Evolutionary conservation across 2,888 invertebrate genomes (phyloP).

Genomic region (Amphipoea lucens): DNA sequence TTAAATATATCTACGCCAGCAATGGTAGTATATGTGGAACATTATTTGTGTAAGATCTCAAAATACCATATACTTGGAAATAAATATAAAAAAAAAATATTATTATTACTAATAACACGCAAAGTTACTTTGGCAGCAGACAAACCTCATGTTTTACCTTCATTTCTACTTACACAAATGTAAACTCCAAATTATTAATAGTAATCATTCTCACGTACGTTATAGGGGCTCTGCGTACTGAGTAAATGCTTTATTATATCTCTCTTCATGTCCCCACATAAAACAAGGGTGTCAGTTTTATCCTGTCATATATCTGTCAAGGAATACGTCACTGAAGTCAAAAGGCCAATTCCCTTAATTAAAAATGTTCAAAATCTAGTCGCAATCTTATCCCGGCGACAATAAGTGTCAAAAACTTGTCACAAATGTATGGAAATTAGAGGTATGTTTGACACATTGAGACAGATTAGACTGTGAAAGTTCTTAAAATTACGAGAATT

Average conservation of each 20-base stretch:
- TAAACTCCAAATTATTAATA: constrained; percentile 28
- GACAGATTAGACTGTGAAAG: background rate
- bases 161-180: constrained; percentile 7
- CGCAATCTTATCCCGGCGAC: background rate
- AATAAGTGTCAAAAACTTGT: background rate
- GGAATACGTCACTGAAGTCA: constrained; percentile 22
- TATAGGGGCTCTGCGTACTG: constrained; percentile 7
- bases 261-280: constrained; percentile 1
- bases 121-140: constrained; percentile 10
- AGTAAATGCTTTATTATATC: constrained; percentile 31
- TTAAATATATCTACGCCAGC: no score
- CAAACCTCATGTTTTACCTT: background rate
- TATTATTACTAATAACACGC: background rate
- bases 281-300: constrained; percentile 31
- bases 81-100: no score
- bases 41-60: no score
- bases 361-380: background rate
- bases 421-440: background rate
- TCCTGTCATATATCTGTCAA: constrained; percentile 25
- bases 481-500: no score
- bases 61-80: no score
- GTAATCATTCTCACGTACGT: constrained; percentile 21
- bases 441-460: background rate
- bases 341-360: background rate
- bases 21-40: no score